Evolutionary conservation across 1,140 invertebrate species (phyloP).

Genomic region (Trichoplusia ni): DNA sequence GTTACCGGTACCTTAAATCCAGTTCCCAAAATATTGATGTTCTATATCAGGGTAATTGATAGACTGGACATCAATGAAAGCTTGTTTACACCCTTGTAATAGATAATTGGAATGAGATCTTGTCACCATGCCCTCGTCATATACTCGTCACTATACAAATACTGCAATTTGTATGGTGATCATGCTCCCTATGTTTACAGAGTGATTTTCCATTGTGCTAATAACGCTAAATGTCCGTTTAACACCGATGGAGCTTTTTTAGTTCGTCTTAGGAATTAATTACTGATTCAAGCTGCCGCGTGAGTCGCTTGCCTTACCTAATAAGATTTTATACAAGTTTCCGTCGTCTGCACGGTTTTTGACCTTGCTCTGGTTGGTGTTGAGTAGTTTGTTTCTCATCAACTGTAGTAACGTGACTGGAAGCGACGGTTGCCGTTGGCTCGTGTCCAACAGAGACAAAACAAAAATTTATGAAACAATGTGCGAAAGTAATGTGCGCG

Average conservation of each 20-base stretch:
- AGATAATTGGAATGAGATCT: no score
- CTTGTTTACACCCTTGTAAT: no score
- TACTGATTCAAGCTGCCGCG: not conserved
- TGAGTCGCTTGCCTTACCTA: not conserved
- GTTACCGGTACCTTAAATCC: no score
- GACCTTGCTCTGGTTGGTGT: constrained; percentile 40
- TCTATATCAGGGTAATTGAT: no score
- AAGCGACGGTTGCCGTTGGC: constrained; percentile 52
- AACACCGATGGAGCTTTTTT: not conserved
- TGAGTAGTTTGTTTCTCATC: constrained; percentile 47
- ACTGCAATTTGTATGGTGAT: no score
- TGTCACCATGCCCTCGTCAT: no score
- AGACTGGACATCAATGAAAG: no score
- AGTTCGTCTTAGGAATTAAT: not conserved
- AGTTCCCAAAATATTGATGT: no score
- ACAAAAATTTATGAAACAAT: constrained; percentile 46
- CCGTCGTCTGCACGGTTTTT: constrained; percentile 14
- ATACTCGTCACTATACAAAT: no score
- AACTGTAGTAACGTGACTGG: constrained; percentile 46
- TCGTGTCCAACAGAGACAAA: constrained; percentile 55
- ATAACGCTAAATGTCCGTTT: not conserved
- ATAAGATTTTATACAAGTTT: constrained; percentile 17
- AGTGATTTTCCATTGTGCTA: constrained; percentile 26
- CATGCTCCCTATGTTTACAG: constrained; percentile 38
- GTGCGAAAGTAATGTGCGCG: constrained; percentile 44